A percentile compares a stretch with the other conserved stretches of the same genome.
These are phyloP conservation scores for Miichthys miiuy DNA, from an alignment of 2,797 vertebrate genomes.

Conservation along the genomic window DNA sequence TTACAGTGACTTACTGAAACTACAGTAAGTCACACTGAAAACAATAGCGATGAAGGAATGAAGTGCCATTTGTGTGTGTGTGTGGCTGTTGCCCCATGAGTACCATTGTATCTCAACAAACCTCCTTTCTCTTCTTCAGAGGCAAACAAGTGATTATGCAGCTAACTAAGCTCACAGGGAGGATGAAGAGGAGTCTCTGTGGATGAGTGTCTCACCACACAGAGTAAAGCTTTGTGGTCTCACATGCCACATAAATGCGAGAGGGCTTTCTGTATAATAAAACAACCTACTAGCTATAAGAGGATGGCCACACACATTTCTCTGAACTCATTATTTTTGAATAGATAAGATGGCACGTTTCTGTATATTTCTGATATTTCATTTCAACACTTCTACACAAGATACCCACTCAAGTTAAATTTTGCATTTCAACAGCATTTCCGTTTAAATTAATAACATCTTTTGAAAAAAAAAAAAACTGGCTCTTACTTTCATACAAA, in stretches of 20 bases:
- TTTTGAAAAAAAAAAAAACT: background rate
- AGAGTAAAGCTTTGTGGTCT: slow-evolving; percentile 47
- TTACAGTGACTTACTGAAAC: slow-evolving; percentile 31
- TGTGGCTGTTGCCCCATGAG: slow-evolving; percentile 41
- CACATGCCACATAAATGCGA: slow-evolving; percentile 32
- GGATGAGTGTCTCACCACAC: slow-evolving; percentile 53
- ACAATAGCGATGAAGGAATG: slow-evolving; percentile 12
- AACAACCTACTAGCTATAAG: slow-evolving; percentile 23
- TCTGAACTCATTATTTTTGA: slow-evolving; percentile 37
- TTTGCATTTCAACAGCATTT: background rate
- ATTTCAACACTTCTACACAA: background rate
- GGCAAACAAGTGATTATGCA: slow-evolving; percentile 68
- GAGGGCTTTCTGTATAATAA: slow-evolving; percentile 37
- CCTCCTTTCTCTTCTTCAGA: slow-evolving; percentile 58
- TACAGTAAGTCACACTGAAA: slow-evolving; percentile 27
- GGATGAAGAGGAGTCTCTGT: slow-evolving; percentile 61
- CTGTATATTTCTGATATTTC: slow-evolving; percentile 1
- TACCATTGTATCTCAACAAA: slow-evolving; percentile 56
- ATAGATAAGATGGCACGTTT: slow-evolving; percentile 9
- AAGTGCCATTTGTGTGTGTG: slow-evolving; percentile 1
- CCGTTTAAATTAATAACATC: slow-evolving; percentile 7
- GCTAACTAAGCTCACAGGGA: slow-evolving; percentile 69
- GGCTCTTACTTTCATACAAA: background rate
- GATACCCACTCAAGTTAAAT: background rate
- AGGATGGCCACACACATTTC: slow-evolving; percentile 9